A percentile compares a stretch with the other conserved stretches of the same genome.
phyloP scores from a whole-genome alignment of 2,113 vertebrate species.

The Ginglymostoma cirratum region DNA sequence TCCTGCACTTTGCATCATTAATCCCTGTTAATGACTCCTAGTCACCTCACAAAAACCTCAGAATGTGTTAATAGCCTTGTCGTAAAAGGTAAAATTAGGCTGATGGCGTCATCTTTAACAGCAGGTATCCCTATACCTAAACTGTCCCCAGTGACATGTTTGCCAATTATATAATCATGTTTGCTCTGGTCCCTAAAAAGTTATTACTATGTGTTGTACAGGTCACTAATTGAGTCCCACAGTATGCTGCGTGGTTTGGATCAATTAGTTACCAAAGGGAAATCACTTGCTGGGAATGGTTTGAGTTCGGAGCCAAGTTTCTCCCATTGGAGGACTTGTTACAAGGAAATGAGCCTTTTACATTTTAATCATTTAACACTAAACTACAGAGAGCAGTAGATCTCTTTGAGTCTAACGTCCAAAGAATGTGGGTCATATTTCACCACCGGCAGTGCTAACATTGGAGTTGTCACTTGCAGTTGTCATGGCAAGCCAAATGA shows the following conservation, averaged over 20 bases:
- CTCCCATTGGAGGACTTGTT: not conserved
- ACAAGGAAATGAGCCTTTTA: not conserved
- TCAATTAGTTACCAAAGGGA: not conserved
- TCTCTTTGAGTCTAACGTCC: not conserved
- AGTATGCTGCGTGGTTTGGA: not conserved
- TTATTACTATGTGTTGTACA: not conserved
- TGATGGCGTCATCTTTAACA: not conserved
- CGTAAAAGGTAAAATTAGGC: constrained; percentile 1
- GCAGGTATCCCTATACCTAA: not conserved
- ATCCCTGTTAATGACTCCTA: not conserved
- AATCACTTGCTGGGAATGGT: not conserved
- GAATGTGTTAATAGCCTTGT: constrained; percentile 30
- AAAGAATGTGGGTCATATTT: not conserved
- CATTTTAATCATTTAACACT: not conserved
- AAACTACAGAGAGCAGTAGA: not conserved
- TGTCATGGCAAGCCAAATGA: not conserved
- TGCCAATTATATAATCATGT: not conserved
- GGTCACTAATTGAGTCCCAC: constrained; percentile 2
- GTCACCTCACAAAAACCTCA: not conserved
- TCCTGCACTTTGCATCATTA: not conserved
- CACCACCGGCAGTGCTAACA: not conserved
- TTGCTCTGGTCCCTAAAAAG: not conserved
- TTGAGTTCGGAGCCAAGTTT: not conserved
- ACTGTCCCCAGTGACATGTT: not conserved
- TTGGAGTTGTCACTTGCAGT: not conserved